Evolutionary conservation across 2,888 invertebrate species (phyloP), one percentile per base, ranked within the genome.

Genomic region (Blomia tropicalis): DNA sequence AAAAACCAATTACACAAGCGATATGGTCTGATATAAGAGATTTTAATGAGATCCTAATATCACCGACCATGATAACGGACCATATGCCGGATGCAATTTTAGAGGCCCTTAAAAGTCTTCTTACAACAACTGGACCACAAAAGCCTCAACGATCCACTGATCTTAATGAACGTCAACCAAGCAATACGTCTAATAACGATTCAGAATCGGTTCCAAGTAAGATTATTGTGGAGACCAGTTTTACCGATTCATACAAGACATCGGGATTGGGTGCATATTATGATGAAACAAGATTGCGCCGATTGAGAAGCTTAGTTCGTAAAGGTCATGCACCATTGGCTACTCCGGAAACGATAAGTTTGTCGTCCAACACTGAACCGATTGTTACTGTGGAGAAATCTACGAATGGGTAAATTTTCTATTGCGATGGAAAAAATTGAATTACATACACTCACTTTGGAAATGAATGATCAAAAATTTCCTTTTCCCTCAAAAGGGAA

Each of bases 31-130:
- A 84, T 67, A 85, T 84, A 69, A 81, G 80, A 44, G 85, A 86
- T 72, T 88, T 88, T 72, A 85, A 87, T 72, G 85, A 88, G 75
- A 87, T 89, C 23, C 78, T 88, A 61, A 86, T 89, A 67, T 87
- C 87, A 29, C 88, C 88, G 1, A 85, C 85, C 59, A 88, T 88
- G 87, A 71, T 88, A 65, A 85, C 87, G 74, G 88, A 89, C 74
- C 88, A 89, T 73, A 87, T 89, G 87, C 87, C 88, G 31, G 87
- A 88, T 72, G 83, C 82, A 73, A 84, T 88, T 64, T 77, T 88
- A 69, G 82, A 84, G 66, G 87, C 87, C 30, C 78, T 89, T 66
- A 82, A 85, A 75, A 85, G 87, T 75, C 75, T 76, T 4, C 68
- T 76, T 53, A 68, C 71, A 62, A 73, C 83, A 70, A 79, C 83